These are phyloP conservation scores for Sylvilagus bachmani DNA, from an alignment of 2,113 vertebrate genomes.

Conservation along the genomic window DNA sequence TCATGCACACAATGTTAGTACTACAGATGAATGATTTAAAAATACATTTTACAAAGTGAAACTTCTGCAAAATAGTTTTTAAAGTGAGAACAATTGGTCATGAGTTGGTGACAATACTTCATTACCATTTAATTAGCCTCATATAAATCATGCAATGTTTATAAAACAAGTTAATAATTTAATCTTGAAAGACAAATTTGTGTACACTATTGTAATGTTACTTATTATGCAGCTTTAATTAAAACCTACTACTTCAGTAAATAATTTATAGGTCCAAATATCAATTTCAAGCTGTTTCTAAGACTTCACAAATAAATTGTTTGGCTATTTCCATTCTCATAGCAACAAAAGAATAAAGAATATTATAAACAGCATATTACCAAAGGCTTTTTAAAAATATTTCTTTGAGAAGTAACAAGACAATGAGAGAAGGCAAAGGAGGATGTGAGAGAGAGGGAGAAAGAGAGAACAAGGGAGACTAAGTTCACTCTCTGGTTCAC, in stretches of 20 bases:
- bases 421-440: too few relatives aligned
- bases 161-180: slow-evolving; percentile 69
- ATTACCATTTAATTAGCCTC: slow-evolving; percentile 68
- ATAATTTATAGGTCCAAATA: slow-evolving; percentile 16
- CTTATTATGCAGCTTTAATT: slow-evolving; percentile 70
- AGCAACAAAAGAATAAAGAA: neutral
- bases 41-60: neutral
- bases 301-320: neutral
- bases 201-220: neutral
- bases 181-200: slow-evolving; percentile 60
- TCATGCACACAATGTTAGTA: neutral
- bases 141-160: slow-evolving; percentile 62
- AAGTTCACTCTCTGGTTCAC: too few relatives aligned
- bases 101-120: slow-evolving; percentile 57
- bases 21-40: neutral
- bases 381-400: neutral
- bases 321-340: neutral
- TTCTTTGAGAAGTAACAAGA: too few relatives aligned
- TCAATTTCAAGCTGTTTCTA: neutral
- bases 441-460: too few relatives aligned
- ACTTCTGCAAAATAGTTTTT: slow-evolving; percentile 24
- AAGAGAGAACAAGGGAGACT: too few relatives aligned
- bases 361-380: neutral
- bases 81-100: slow-evolving; percentile 59
- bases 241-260: slow-evolving; percentile 67